Evolutionary conservation across 2,113 vertebrate genomes (phyloP).

Genomic region (Propithecus coquereli): DNA sequence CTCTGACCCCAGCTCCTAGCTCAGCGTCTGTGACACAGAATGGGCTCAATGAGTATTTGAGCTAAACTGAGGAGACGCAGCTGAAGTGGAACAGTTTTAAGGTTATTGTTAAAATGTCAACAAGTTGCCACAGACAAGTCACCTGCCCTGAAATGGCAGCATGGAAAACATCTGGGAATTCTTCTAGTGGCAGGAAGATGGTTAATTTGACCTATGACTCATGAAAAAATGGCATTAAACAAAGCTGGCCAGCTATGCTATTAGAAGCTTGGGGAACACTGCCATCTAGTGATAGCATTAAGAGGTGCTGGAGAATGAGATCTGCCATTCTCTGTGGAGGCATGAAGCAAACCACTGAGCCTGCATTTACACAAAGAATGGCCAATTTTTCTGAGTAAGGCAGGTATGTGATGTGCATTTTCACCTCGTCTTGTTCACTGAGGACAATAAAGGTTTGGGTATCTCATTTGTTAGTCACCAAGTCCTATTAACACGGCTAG

Average conservation of each 20-base stretch:
- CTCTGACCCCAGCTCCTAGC: neutral
- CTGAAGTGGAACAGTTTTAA: neutral
- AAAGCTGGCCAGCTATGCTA: neutral
- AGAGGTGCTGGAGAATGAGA: neutral
- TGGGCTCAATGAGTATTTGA: neutral
- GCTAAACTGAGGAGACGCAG: neutral
- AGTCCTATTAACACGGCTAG: neutral
- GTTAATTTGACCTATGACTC: neutral
- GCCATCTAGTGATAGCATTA: constrained; percentile 48
- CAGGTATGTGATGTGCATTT: neutral
- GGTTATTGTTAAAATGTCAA: neutral
- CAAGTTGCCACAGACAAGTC: constrained; percentile 6
- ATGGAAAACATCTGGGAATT: constrained; percentile 18
- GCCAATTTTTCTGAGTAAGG: neutral
- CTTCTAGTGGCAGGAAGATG: constrained; percentile 15
- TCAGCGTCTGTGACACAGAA: neutral
- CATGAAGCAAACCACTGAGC: neutral
- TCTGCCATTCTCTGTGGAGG: neutral
- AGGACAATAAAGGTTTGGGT: neutral
- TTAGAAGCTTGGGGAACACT: constrained; percentile 54
- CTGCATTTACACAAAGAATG: neutral
- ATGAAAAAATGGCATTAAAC: neutral
- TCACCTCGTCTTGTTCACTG: neutral
- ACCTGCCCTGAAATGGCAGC: neutral
- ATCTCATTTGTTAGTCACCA: neutral